Percentiles rank a stretch among this genome's conserved stretches.
These are phyloP conservation scores for Limnodromus scolopaceus DNA, from an alignment of 2,797 vertebrate genomes.

Conservation along the genomic window DNA sequence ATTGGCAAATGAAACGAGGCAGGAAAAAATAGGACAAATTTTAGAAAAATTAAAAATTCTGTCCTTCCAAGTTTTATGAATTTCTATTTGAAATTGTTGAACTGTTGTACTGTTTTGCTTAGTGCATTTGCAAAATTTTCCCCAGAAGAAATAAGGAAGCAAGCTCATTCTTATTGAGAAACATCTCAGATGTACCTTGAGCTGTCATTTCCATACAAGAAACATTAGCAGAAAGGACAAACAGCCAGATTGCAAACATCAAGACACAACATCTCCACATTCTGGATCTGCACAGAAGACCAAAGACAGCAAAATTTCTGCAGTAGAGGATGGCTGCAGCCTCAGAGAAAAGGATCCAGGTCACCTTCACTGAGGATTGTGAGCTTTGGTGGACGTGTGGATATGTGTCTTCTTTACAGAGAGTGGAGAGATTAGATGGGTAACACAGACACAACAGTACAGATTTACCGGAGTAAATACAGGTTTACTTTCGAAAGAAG, in stretches of 20 bases:
- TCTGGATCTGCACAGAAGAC: neutral
- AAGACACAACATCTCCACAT: neutral
- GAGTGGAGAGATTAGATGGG: neutral
- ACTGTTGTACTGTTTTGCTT: neutral
- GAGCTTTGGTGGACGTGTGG: neutral
- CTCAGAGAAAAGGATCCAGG: neutral
- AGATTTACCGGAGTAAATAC: too few species aligned
- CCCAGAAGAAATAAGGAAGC: neutral
- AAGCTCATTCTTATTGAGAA: neutral
- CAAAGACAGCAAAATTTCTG: neutral
- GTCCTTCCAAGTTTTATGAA: neutral
- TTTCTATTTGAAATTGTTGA: neutral
- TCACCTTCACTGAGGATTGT: accelerated
- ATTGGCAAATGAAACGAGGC: neutral
- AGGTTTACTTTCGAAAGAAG: neutral
- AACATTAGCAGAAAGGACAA: neutral
- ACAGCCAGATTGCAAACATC: neutral
- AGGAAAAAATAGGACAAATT: neutral
- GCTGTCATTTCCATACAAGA: neutral
- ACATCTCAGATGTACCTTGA: neutral
- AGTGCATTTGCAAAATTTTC: neutral
- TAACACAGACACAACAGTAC: neutral
- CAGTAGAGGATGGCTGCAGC: neutral
- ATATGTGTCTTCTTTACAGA: neutral
- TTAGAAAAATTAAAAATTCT: neutral